Evolutionary conservation across 2,113 vertebrate species (phyloP).

Genomic region (Turnix velox): DNA sequence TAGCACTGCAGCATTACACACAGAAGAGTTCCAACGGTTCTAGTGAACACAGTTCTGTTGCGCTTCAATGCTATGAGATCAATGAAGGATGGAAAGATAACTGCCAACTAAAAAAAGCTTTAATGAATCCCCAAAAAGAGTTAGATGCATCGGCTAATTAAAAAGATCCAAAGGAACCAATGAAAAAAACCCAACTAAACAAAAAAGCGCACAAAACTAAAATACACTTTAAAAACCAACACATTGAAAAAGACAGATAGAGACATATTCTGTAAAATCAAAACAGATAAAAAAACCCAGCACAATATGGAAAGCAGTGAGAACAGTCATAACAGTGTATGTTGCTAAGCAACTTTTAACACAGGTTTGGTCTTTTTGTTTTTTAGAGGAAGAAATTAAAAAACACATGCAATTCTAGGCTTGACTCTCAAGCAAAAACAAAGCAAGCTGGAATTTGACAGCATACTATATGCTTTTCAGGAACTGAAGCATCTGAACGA

Average conservation of each 20-base stretch:
- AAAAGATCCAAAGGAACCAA: not conserved
- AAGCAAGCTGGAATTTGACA: constrained; percentile 7
- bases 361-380: not conserved
- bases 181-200: not conserved
- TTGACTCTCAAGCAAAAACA: constrained; percentile 8
- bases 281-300: not conserved
- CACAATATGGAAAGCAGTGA: not conserved
- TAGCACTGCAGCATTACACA: not conserved
- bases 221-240: not conserved
- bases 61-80: not conserved
- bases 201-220: not conserved
- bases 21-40: not conserved
- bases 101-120: not conserved
- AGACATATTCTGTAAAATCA: not conserved
- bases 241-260: not conserved
- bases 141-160: not conserved
- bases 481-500: not conserved
- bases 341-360: not conserved
- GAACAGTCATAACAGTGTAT: not conserved
- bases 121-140: not conserved
- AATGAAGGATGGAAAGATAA: constrained; percentile 32
- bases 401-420: not conserved
- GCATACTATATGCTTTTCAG: constrained; percentile 24
- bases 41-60: not conserved
- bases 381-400: not conserved